These are phyloP conservation scores for Rhinophrynus dorsalis DNA, from an alignment of 2,797 vertebrate genomes.

Conservation along the genomic window DNA sequence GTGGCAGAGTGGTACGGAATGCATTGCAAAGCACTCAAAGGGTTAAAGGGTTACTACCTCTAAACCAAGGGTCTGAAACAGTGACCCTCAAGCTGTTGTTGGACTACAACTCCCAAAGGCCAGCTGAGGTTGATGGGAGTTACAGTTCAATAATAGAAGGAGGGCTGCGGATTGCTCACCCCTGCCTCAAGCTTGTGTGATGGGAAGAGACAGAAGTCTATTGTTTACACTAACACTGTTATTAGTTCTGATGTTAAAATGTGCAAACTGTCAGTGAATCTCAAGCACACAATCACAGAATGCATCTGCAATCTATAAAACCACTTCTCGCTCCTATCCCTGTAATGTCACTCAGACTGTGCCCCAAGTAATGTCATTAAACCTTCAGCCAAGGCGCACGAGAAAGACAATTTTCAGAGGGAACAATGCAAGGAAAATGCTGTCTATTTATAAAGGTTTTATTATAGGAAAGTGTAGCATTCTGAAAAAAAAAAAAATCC, in stretches of 20 bases:
- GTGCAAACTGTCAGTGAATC: slow-evolving; percentile 29
- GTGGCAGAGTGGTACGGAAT: too few relatives aligned
- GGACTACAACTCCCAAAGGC: too few relatives aligned
- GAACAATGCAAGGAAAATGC: slow-evolving; percentile 34
- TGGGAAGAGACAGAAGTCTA: too few relatives aligned
- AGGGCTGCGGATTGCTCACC: background rate
- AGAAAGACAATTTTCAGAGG: slow-evolving; percentile 33
- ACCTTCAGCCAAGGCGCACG: slow-evolving; percentile 37
- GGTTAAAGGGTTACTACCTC: too few relatives aligned
- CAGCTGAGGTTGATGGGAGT: too few relatives aligned
- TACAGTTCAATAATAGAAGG: too few relatives aligned
- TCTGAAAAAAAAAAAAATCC: slow-evolving; percentile 7
- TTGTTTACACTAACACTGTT: too few relatives aligned
- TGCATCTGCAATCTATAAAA: slow-evolving; percentile 49
- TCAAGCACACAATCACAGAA: slow-evolving; percentile 42
- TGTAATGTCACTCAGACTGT: slow-evolving; percentile 26
- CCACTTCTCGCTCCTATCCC: slow-evolving; percentile 17
- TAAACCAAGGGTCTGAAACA: too few relatives aligned
- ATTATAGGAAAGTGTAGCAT: slow-evolving; percentile 25
- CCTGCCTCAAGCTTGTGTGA: too few relatives aligned
- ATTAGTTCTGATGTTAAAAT: slow-evolving; percentile 40
- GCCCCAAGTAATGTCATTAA: slow-evolving; percentile 46
- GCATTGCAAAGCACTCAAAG: too few relatives aligned
- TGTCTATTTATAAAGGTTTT: slow-evolving; percentile 37
- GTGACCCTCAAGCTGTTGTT: too few relatives aligned